Percentiles rank a stretch among this genome's conserved stretches.
phyloP scores from a whole-genome alignment of 2,797 vertebrate genomes.

The Poecile montanus region DNA sequence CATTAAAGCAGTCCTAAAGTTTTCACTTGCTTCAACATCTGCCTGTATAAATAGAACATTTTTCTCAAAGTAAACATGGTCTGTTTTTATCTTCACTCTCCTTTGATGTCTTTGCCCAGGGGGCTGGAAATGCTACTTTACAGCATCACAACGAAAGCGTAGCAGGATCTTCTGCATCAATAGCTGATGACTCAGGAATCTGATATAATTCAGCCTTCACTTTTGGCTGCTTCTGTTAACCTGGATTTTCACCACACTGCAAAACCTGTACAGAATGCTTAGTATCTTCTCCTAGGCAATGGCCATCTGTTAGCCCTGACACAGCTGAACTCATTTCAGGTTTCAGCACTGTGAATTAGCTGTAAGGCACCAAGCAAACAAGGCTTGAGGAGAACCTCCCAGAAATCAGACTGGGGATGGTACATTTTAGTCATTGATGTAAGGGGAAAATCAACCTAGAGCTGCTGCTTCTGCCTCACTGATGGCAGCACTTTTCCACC shows the following conservation, averaged over 20 bases:
- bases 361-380: background rate
- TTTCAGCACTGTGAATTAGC: background rate
- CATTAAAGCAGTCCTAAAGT: background rate
- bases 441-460: background rate
- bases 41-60: constrained; percentile 18
- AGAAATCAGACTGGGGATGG: background rate
- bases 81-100: constrained; percentile 6
- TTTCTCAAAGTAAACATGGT: constrained; percentile 39
- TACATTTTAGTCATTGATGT: background rate
- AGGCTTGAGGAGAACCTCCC: background rate
- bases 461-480: background rate
- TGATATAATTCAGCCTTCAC: background rate
- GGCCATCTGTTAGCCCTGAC: background rate
- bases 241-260: constrained; percentile 1
- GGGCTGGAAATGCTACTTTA: constrained; percentile 37
- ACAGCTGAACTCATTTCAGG: background rate
- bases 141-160: constrained; percentile 5
- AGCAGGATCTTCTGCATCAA: constrained; percentile 46
- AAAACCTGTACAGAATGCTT: background rate
- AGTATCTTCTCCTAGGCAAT: background rate
- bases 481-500: background rate
- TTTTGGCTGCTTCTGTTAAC: constrained; percentile 5
- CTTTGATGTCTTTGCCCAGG: constrained; percentile 52
- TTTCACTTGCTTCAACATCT: constrained; percentile 24
- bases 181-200: constrained; percentile 29